Percentiles rank a stretch among this genome's conserved stretches.
phyloP scores from a whole-genome alignment of 53 echinoderm and acorn worm genomes.

The Antedon mediterranea region DNA sequence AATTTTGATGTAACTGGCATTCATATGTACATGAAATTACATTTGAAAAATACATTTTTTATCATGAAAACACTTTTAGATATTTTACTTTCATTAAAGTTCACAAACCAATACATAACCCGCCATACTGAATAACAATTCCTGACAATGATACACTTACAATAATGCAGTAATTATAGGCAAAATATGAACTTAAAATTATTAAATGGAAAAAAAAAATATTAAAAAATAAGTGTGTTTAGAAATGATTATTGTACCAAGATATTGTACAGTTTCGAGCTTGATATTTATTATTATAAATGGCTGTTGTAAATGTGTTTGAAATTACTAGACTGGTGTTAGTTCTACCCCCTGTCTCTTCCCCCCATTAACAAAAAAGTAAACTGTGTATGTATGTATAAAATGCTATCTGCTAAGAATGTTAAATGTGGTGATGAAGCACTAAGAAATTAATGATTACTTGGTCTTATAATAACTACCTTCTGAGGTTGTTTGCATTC shows the following conservation, averaged over 20 bases:
- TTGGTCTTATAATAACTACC: neutral
- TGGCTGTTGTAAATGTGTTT: neutral
- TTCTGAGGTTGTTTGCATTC: neutral
- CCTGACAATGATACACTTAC: neutral
- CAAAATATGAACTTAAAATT: constrained; percentile 1
- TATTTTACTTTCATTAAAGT: too few relatives aligned
- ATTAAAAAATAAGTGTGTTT: neutral
- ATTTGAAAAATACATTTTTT: too few relatives aligned
- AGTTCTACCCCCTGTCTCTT: neutral
- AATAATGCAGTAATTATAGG: neutral
- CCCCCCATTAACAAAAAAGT: neutral
- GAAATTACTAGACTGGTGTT: neutral
- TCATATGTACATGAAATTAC: neutral
- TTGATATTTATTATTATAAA: neutral
- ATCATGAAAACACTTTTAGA: too few relatives aligned
- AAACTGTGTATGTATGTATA: neutral
- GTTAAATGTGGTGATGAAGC: too few relatives aligned
- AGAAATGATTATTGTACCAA: neutral
- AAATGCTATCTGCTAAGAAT: neutral
- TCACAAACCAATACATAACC: neutral
- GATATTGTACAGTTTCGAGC: constrained; percentile 1
- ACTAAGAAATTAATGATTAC: neutral
- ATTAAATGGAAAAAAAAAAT: neutral
- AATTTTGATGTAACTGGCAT: neutral
- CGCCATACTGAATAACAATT: neutral